Base-by-base conservation (phyloP, 2,113 vertebrate species). In the Ibidorhyncha struthersii region DNA sequence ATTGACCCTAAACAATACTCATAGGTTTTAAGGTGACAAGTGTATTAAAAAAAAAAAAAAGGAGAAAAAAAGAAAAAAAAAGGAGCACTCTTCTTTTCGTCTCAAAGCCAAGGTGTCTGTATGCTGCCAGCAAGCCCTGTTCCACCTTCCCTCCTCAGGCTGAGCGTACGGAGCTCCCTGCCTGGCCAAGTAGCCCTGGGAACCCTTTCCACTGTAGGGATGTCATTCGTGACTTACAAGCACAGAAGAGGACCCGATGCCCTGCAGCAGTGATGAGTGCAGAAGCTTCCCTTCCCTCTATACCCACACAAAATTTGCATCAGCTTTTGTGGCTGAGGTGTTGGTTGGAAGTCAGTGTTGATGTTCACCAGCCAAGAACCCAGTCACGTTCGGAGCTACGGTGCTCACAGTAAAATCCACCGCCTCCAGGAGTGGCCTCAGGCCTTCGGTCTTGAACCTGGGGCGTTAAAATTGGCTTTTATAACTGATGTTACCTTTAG, bases 381-480 rank as follows among this genome's bases (percentile, higher is more conserved):
- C 0, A 0, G 43, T n/a, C 43, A 14, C 0, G 0, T 19, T 32
- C 0, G 0, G 40, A 22, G 15, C 69, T 36, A 23, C 5, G 49
- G 49, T 49, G 49, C 49, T 49, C 49, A 12, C 49, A 49, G 49
- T 49, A 49, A 49, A 49, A 49, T 49, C 49, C 22, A 22, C 49
- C 49, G 29, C 9, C 19, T 23, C 29, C 81, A 82, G 41, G 21
- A 50, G 23, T 1, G 14, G 21, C 34, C 80, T 40, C 62, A 14
- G n/a, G 16, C 36, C 58, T 69, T 49, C 8, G 0, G 52, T 49
- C 58, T 18, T 10, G 15, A 22, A 6, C 11, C 23, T 25, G 22
- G 30, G 22, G 2, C 41, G 6, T 27, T 55, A 61, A 21, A 55
- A 56, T 27, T 10, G 8, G 10, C 26, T 55, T n/a, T 43, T 47